Base-by-base conservation (phyloP, 2,888 invertebrate genomes). In the Oxycera nigricornis region DNA sequence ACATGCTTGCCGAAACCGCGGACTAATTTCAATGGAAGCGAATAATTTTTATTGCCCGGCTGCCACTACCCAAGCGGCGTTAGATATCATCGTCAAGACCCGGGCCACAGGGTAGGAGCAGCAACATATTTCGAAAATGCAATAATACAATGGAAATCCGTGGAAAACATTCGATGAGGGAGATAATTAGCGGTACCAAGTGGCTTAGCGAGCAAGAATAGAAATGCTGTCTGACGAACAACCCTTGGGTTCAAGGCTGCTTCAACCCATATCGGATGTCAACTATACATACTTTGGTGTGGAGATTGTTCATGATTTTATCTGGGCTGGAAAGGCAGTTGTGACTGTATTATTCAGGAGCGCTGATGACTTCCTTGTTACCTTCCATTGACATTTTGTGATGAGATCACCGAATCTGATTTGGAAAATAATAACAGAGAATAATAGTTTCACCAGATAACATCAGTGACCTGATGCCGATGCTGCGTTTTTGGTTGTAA, bases 401-500 rank as follows among this genome's bases (percentile, higher is more conserved):
- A 39, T 35, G 35, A 65, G 39, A 65, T 41, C 2, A 24, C 7
- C 9, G 41, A n/a, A 22, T 22, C 11, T 65, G 65, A 65, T 65
- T 41, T 3, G 35, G 41, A 41, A 9, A 39, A 20, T 31, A 35
- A 61, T 17, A 61, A 11, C 57, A 14, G 46, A 22, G 20, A 35
- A n/a, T 17, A 30, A 61, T 30, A 31, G 35, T 6, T 4, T 31
- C 2, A 22, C n/a, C 26, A 22, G 22, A 17, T 11, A 65, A 26
- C 39, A 65, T 65, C 65, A 65, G 65, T 65, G 65, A 65, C 65
- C 65, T 65, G 39, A 65, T 65, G 65, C 65, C 65, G 41, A 61
- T 17, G 28, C 14, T 62, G 31, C 20, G 17, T 62, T 6, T 62
- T 65, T 65, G 7, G 22, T n/a, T n/a, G 24, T 24, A 2, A 4